phyloP scores from a whole-genome alignment of 2,113 vertebrate genomes.

The Uria aalge region DNA sequence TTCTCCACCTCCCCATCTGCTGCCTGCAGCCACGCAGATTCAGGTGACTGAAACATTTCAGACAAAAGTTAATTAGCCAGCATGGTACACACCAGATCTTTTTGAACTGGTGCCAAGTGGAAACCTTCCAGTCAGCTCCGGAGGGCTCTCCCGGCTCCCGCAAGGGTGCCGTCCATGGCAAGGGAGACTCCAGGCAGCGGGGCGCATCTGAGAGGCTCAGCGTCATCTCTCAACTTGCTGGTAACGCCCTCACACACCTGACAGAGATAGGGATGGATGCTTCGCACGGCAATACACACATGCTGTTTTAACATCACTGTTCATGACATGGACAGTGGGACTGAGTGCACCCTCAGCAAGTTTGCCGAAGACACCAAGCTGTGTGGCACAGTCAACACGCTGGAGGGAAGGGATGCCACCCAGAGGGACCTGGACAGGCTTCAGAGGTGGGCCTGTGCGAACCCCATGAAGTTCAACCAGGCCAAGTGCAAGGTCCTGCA shows the following conservation, averaged over 20 bases:
- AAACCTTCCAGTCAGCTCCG: conserved; percentile 3
- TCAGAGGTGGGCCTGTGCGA: too few species aligned
- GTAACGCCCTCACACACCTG: accelerated
- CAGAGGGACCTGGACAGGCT: too few species aligned
- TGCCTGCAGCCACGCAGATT: conserved; percentile 31
- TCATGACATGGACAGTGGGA: too few species aligned
- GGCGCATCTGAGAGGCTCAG: not conserved
- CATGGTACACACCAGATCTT: conserved; percentile 18
- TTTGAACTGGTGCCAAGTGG: not conserved
- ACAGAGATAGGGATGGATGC: not conserved
- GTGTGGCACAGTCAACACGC: too few species aligned
- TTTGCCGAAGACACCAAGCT: too few species aligned
- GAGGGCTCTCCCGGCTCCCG: not conserved
- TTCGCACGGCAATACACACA: not conserved
- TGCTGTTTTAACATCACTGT: too few species aligned
- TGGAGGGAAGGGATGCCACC: too few species aligned
- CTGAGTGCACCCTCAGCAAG: too few species aligned
- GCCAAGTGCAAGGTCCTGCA: too few species aligned
- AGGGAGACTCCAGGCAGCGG: not conserved
- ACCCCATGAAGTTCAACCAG: too few species aligned
- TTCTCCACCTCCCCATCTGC: conserved; percentile 37
- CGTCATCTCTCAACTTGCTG: not conserved
- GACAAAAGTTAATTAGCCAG: conserved; percentile 67
- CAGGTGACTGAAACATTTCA: conserved; percentile 40
- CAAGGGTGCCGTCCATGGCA: not conserved